Evolutionary conservation across 2,113 vertebrate genomes (phyloP), one percentile per base, ranked within the genome.

Genomic region (Bufo gargarizans): DNA sequence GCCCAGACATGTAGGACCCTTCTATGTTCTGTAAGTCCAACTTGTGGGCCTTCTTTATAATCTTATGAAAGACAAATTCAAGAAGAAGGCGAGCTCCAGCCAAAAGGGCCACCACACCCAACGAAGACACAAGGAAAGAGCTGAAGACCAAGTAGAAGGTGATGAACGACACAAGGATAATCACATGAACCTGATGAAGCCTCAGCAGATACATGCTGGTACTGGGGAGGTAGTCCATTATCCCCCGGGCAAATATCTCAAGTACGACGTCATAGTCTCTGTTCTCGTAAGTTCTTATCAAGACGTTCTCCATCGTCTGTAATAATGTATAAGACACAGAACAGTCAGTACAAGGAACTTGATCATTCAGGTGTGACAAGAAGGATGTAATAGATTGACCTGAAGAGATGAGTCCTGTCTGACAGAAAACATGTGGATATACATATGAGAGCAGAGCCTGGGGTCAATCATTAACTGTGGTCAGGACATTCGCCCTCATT

Each of bases 11-110:
- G 87, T 92, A 93, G 86, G 80, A 56, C 22, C 89, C 82, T 55
- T 74, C 79, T 71, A 93, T 91, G 65, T 91, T 90, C 20, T 53
- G 47, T 78, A 92, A 2, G 69, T 91, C 91, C 14, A 71, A 81
- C 11, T 0, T 0, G 67, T 91, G 63, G 17, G 6, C 0, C 0
- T 0, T 0, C 3, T 0, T 20, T 11, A 43, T 0, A 17, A 17
- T 50, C 0, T 71, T 0, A 0, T 0, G 20, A 45, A 67, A 91
- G 16, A 13, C 7, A 16, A 67, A 56, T 1, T 13, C 58, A 4
- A 71, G 59, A 8, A 88, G 0, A 10, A 84, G 4, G 86, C 74
- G 56, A 49, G 85, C 76, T 11, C 22, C 14, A 10, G 2, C 9
- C 0, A 92, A 63, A 4, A 91, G 43, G 2, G 16, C 0, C 1